Base-by-base conservation (phyloP, 2,797 vertebrate genomes). In the Melanotaenia trifasciata region DNA sequence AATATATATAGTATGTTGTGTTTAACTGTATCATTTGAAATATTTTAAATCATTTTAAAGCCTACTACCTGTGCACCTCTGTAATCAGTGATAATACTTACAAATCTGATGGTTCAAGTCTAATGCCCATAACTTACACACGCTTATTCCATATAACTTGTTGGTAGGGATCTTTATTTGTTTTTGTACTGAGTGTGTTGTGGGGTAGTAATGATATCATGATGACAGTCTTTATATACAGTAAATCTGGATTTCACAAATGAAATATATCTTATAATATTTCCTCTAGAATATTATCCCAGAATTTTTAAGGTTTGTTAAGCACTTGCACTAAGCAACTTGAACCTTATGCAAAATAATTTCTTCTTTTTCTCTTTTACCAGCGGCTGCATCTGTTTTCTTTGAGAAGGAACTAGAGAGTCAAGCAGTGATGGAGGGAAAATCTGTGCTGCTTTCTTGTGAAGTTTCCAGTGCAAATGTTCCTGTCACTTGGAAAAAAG, bases 401-500 rank as follows among this genome's bases (percentile, higher is more conserved):
- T 96, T 98, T 51, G 93, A 95, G 83, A 96, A 96, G 84, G 81
- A 90, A 0, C 90, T 97, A 13, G 88, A 93, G 69, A 91, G 71
- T 80, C 81, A 93, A 78, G 95, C 93, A 13, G 86, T 93, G 16
- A 90, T 94, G 75, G 96, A 97, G 76, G 94, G 95, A 0, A 94
- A 94, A 70, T 87, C 90, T 0, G 93, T 94, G 43, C 70, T 88
- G 35, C 81, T 97, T 33, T 89, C 83, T 36, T 98, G 97, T n/a
- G 95, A 96, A 76, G 85, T 96, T 14, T 96, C 95, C 72, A 95
- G 92, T 53, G 77, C 94, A 0, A 94, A 93, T 2, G 86, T 94
- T 26, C 90, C 91, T 0, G 95, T 96, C 64, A 95, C 95, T n/a
- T 97, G 96, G 96, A 96, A 84, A 86, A 96, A 96, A 81, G 95